Base-by-base conservation (phyloP, 2,888 invertebrate genomes). In the Tupiocoris notatus region DNA sequence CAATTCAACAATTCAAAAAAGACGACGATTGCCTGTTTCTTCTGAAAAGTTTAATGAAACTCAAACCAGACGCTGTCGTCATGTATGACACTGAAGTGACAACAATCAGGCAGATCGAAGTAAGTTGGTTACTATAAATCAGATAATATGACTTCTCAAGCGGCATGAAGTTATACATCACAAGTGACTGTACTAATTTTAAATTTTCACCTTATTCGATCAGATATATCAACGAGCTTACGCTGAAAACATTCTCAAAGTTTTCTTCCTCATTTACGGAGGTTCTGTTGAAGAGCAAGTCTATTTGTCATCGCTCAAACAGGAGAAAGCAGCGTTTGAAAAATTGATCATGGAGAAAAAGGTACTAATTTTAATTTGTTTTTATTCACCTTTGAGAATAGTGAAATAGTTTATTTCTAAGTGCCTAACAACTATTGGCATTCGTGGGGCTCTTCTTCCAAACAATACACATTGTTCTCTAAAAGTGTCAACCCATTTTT, bases 201-300 rank as follows among this genome's bases (percentile, higher is more conserved):
- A n/a, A n/a, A n/a, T n/a, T n/a, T n/a, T n/a, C n/a, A n/a, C n/a
- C n/a, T n/a, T n/a, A n/a, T n/a, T n/a, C n/a, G n/a, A n/a, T n/a
- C 80, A 90, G 90, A 87, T 91, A 78, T 94, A 89, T 82, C 93
- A 87, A 80, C 85, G 84, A 78, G 82, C 82, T 23, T 81, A 86
- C 81, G 83, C 85, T 21, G 86, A 86, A 9, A 84, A 87, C 0
- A 83, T 85, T 17, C 83, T 91, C 2, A 90, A 90, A 82, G 91
- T 98, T 7, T 98, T 94, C 84, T 95, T 97, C 82, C 84, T 99
- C 66, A 89, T 97, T 80, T 96, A 97, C 83, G 90, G 91, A 9
- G 92, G 92, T 78, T 98, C 98, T 6, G 94, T 96, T 0, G 99
- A 99, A 85, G 99, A 99, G 84, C 98, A 99, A 85, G 90, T 94